phyloP scores from a whole-genome alignment of 2,888 invertebrate genomes.

The Eueremaeus valkanovi region DNA sequence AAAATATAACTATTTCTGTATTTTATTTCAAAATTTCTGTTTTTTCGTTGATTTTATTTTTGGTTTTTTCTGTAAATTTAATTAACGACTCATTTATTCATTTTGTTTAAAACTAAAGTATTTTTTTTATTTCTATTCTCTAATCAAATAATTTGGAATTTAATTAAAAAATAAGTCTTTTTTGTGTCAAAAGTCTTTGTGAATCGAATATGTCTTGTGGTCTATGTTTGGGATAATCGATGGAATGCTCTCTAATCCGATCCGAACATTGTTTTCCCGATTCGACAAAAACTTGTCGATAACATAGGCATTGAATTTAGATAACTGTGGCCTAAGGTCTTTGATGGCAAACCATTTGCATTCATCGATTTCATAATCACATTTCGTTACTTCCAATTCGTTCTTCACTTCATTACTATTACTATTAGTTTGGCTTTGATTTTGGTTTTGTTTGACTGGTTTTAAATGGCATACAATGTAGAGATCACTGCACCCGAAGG shows the following conservation, averaged over 20 bases:
- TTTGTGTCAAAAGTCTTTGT: not conserved
- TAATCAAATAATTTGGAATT: no score
- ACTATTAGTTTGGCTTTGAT: no score
- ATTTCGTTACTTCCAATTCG: conserved; percentile 64
- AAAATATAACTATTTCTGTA: no score
- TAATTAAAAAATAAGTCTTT: no score
- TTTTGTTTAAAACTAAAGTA: not conserved
- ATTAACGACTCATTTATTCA: no score
- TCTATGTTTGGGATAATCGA: not conserved
- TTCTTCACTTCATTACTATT: no score
- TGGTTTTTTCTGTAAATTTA: no score
- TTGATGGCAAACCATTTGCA: conserved; percentile 68
- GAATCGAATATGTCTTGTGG: conserved; percentile 6
- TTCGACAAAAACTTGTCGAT: conserved; percentile 33
- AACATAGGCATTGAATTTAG: conserved; percentile 38
- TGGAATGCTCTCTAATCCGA: conserved; percentile 18
- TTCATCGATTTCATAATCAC: conserved; percentile 70
- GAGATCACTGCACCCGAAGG: conserved; percentile 79
- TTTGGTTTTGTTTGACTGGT: conserved; percentile 55
- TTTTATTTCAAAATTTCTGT: no score
- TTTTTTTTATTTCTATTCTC: no score
- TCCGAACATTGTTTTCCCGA: not conserved
- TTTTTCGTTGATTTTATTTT: no score
- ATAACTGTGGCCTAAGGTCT: conserved; percentile 27
- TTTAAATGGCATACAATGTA: conserved; percentile 70